These are phyloP conservation scores for Brenthis ino DNA, from an alignment of 2,888 invertebrate genomes.

Conservation along the genomic window DNA sequence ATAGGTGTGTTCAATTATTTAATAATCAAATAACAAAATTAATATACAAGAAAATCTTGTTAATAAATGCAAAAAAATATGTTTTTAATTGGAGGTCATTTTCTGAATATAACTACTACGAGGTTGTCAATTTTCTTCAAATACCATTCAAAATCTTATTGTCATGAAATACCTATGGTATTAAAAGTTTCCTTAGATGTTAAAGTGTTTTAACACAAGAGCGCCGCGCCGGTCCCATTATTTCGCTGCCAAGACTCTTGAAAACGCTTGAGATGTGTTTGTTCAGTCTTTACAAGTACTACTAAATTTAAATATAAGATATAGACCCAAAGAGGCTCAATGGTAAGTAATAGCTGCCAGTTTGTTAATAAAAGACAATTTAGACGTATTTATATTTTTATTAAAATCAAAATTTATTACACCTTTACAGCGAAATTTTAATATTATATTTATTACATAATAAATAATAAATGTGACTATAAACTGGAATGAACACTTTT, in stretches of 20 bases:
- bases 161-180: conserved; percentile 10
- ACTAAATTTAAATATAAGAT: conserved; percentile 20
- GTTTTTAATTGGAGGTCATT: not conserved
- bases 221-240: conserved; percentile 22
- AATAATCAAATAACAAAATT: too few relatives aligned
- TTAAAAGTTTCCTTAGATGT: conserved; percentile 22
- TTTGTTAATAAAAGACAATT: conserved; percentile 48
- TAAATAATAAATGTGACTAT: conserved; percentile 80
- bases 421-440: conserved; percentile 73
- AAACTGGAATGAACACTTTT: conserved; percentile 52
- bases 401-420: conserved; percentile 77
- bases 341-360: conserved; percentile 1
- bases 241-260: conserved; percentile 24
- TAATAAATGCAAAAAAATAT: not conserved
- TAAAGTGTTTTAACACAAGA: conserved; percentile 26
- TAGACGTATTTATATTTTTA: conserved; percentile 65
- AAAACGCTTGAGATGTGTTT: conserved; percentile 23
- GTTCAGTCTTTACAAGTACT: conserved; percentile 18
- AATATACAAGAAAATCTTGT: too few relatives aligned
- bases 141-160: not conserved
- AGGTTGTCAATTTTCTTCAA: not conserved
- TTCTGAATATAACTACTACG: too few relatives aligned
- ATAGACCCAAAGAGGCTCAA: not conserved
- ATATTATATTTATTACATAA: conserved; percentile 57
- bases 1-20: too few relatives aligned